Conservation (phyloP, 2,113 vertebrate genomes). For the Gobiocypris rarus region DNA sequence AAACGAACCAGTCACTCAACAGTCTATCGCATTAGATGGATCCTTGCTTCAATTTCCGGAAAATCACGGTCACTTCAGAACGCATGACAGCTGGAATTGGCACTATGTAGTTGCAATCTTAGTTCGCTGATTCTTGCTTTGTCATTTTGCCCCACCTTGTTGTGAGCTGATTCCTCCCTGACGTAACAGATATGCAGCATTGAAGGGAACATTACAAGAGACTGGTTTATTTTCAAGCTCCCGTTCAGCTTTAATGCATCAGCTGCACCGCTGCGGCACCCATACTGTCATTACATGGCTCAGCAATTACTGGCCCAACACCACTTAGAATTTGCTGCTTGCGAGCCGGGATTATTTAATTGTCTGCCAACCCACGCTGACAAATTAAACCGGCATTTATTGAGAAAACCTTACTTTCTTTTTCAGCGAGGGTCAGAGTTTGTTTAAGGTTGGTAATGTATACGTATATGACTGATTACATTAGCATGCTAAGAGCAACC, state of each 20-base stretch:
- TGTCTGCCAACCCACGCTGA: constrained; percentile 41
- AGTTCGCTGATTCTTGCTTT: constrained; percentile 14
- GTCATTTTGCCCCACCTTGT: constrained; percentile 22
- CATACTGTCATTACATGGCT: constrained; percentile 40
- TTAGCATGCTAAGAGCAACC: not conserved
- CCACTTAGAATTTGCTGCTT: constrained; percentile 32
- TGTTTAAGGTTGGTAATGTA: constrained; percentile 3
- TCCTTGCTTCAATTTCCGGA: constrained; percentile 18
- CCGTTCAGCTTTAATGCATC: constrained; percentile 4
- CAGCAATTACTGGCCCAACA: constrained; percentile 41
- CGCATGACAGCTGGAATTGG: constrained; percentile 19
- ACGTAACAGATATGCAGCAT: not conserved
- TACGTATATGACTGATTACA: constrained; percentile 14
- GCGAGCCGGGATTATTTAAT: constrained; percentile 25
- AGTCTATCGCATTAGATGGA: constrained; percentile 25
- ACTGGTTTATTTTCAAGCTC: constrained; percentile 22
- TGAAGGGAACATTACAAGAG: constrained; percentile 17
- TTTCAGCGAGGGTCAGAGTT: not conserved
- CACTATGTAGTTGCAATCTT: constrained; percentile 27
- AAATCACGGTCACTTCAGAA: constrained; percentile 4
- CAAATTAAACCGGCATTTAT: constrained; percentile 28
- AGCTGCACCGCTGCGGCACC: constrained; percentile 16
- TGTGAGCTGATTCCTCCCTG: constrained; percentile 18
- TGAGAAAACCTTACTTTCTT: constrained; percentile 23
- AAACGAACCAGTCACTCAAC: constrained; percentile 25